A percentile compares a stretch with the other conserved stretches of the same genome.
phyloP scores from a whole-genome alignment of 2,888 invertebrate genomes.

The Metalampra italica region DNA sequence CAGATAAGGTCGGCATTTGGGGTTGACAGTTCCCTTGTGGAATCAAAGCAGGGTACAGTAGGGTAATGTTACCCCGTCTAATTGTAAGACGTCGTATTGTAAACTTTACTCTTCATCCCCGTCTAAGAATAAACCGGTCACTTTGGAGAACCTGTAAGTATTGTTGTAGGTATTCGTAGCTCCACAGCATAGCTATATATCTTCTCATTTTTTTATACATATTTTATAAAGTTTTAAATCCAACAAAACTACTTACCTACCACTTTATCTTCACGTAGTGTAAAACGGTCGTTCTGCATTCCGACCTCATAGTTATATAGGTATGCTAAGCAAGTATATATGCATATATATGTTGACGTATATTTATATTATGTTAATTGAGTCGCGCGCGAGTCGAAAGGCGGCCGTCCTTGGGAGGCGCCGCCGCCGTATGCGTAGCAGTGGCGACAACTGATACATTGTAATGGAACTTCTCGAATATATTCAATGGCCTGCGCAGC shows the following conservation, averaged over 20 bases:
- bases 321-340: too few relatives aligned
- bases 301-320: background rate
- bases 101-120: too few relatives aligned
- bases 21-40: too few relatives aligned
- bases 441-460: slow-evolving; percentile 31
- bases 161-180: too few relatives aligned
- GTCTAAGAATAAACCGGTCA: too few relatives aligned
- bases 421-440: slow-evolving; percentile 27
- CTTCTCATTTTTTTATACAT: background rate
- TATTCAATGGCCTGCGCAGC: background rate
- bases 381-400: slow-evolving; percentile 55
- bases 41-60: too few relatives aligned
- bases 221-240: too few relatives aligned
- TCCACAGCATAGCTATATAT: too few relatives aligned
- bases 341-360: slow-evolving; percentile 1
- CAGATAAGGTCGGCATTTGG: too few relatives aligned
- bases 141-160: too few relatives aligned
- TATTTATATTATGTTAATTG: slow-evolving; percentile 58
- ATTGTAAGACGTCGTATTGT: too few relatives aligned
- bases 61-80: too few relatives aligned
- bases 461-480: slow-evolving; percentile 2
- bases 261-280: background rate
- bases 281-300: background rate
- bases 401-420: slow-evolving; percentile 63
- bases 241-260: background rate